Base-by-base conservation (phyloP, 2,113 vertebrate species). In the Mastomys coucha region DNA sequence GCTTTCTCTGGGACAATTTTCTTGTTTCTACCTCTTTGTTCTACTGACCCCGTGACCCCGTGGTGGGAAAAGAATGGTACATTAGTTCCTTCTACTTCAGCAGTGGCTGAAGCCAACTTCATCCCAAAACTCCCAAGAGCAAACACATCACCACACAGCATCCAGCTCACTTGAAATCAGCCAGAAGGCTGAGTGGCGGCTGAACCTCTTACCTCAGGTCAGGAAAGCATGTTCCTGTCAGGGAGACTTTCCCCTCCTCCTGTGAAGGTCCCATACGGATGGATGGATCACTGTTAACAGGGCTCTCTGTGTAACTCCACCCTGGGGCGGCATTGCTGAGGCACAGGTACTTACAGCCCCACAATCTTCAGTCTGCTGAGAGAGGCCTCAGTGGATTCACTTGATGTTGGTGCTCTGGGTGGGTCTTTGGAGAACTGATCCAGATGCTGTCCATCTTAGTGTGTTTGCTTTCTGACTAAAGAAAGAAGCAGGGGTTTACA, bases 241-340 rank as follows among this genome's bases (percentile, higher is more conserved):
- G 73, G 31, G 2, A 4, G 24, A 24, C 36, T 51, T 91, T 31
- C 7, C 78, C 39, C 1, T 31, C 8, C 51, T 69, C 8, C 56
- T 3, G 10, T 53, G 67, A 69, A 31, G 36, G 16, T 1, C 22
- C 69, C 20, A n/a, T n/a, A n/a, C n/a, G n/a, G n/a, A n/a, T n/a
- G n/a, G n/a, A n/a, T n/a, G n/a, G n/a, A n/a, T n/a, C n/a, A 13
- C 10, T 53, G 39, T 7, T 31, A 63, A 7, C 1, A 6, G 7
- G 1, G 36, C 33, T 63, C 72, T 49, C 77, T 20, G 36, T 72
- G 51, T 56, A 51, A 56, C 11, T 24, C 39, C 3, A 14, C 53
- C 31, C 60, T 56, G 72, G 39, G 13, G 11, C 8, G 12, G 49
- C 31, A 33, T 19, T 73, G 22, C 49, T 5, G 20, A 33, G 60